These are phyloP conservation scores for Actias luna DNA, from an alignment of 2,888 invertebrate species.

Conservation along the genomic window DNA sequence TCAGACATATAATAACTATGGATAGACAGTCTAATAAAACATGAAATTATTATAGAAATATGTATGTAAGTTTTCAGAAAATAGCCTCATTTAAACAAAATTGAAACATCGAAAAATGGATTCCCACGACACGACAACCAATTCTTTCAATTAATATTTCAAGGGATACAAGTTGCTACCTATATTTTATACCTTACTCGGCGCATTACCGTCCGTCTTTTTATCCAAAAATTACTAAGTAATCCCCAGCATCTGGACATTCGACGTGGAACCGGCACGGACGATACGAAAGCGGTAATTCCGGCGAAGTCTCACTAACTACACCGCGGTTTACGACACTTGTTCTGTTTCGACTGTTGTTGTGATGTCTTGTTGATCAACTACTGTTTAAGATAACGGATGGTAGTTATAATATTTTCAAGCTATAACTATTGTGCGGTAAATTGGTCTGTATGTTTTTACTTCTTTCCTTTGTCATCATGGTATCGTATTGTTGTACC, in stretches of 20 bases:
- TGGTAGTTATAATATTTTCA: background rate
- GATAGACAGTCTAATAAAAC: no score
- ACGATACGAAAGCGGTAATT: conserved; percentile 71
- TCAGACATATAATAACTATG: no score
- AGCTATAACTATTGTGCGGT: background rate
- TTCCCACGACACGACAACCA: no score
- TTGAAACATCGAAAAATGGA: no score
- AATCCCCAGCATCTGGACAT: conserved; percentile 36
- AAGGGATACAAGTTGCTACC: no score
- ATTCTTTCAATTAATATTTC: no score
- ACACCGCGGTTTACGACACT: conserved; percentile 8
- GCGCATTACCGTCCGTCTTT: background rate
- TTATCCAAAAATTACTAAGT: background rate
- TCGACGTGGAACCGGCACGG: conserved; percentile 23
- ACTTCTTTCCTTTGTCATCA: background rate
- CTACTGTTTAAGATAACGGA: background rate
- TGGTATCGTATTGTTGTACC: no score
- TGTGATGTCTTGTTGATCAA: conserved; percentile 13
- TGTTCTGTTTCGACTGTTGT: conserved; percentile 12
- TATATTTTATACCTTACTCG: background rate
- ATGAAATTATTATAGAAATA: no score
- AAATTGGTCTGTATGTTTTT: background rate
- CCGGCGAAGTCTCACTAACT: conserved; percentile 60
- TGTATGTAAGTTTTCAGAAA: no score
- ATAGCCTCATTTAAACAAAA: no score